Conservation (phyloP, 2,888 invertebrate species). For the Dysmachus trigonus region DNA sequence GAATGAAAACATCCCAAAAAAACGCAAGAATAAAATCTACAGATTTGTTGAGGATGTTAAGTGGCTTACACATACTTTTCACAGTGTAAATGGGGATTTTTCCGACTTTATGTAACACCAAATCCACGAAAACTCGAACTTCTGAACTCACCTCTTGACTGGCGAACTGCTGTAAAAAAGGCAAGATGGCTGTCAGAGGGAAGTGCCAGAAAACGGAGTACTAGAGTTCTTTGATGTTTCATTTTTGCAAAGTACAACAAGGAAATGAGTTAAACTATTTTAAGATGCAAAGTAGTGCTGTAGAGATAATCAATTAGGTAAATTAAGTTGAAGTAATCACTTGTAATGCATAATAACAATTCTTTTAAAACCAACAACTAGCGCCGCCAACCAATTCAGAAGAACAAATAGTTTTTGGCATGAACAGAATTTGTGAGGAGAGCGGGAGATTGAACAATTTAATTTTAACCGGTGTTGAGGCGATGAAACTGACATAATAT, state of each 20-base stretch:
- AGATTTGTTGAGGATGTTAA: neutral
- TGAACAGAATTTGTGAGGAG: too few species aligned
- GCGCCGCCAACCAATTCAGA: neutral
- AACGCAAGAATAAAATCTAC: neutral
- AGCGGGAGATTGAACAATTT: too few species aligned
- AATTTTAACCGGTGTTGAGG: too few species aligned
- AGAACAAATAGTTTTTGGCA: too few species aligned
- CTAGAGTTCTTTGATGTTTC: neutral
- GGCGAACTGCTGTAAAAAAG: conserved; percentile 8
- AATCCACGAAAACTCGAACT: neutral
- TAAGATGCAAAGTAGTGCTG: too few species aligned
- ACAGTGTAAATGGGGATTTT: neutral
- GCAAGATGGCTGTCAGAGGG: neutral
- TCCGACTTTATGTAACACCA: neutral
- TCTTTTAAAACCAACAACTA: neutral
- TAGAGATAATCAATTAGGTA: too few species aligned
- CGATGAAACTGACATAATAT: too few species aligned
- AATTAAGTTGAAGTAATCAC: too few species aligned
- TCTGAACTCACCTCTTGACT: neutral
- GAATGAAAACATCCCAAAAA: neutral
- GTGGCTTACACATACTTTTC: neutral
- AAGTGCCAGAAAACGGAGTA: neutral
- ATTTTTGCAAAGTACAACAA: neutral
- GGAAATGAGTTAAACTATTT: too few species aligned
- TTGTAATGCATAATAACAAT: too few species aligned